phyloP scores from a whole-genome alignment of 2,113 vertebrate genomes.

The Tachycineta bicolor region DNA sequence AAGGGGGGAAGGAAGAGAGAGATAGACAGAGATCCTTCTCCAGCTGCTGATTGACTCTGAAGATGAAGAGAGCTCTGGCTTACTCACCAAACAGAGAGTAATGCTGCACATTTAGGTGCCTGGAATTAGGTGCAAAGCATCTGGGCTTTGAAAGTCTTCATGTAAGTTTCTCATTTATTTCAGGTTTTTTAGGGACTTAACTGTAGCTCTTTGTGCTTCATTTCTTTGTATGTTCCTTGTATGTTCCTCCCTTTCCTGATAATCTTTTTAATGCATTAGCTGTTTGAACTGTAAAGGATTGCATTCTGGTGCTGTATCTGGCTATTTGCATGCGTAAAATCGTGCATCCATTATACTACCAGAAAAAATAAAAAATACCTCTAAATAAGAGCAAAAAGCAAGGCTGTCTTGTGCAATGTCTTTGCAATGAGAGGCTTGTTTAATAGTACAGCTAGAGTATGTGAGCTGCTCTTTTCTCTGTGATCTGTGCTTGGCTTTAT shows the following conservation, averaged over 20 bases:
- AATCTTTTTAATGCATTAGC: neutral
- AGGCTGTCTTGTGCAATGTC: neutral
- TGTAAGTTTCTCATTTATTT: accelerated
- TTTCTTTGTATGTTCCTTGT: neutral
- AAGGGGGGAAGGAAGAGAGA: neutral
- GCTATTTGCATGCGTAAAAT: neutral
- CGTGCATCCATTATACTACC: neutral
- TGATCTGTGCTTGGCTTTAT: neutral
- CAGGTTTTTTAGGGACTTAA: neutral
- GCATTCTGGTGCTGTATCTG: neutral
- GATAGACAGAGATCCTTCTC: neutral
- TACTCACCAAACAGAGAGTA: neutral
- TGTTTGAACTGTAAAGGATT: neutral
- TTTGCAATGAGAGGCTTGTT: neutral
- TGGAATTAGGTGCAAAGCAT: neutral
- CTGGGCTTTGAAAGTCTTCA: neutral
- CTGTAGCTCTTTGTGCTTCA: neutral
- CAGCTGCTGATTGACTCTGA: neutral
- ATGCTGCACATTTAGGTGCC: neutral
- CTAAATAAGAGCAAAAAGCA: neutral
- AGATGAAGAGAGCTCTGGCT: neutral
- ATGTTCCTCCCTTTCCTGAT: neutral
- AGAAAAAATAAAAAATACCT: neutral
- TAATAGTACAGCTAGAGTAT: neutral
- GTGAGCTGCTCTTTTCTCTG: neutral